A percentile compares a stretch with the other conserved stretches of the same genome.
phyloP scores from a whole-genome alignment of 1,140 invertebrate species.

The Caerostris extrusa region DNA sequence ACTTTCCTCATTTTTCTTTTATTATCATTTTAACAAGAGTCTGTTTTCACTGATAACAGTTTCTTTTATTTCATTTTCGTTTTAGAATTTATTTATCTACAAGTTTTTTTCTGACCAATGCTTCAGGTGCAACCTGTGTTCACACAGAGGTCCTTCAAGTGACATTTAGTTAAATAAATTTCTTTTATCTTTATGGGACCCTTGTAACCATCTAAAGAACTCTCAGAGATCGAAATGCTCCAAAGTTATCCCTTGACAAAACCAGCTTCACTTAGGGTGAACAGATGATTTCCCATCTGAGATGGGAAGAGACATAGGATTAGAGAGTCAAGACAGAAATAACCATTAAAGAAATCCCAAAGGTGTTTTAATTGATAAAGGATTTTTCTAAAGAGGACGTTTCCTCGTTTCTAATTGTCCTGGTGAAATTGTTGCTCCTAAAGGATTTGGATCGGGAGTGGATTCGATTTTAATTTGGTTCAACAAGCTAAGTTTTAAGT shows the following conservation, averaged over 20 bases:
- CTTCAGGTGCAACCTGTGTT: too few relatives aligned
- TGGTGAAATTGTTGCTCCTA: conserved; percentile 17
- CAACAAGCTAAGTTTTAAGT: too few relatives aligned
- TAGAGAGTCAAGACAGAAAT: not conserved
- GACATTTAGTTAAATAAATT: not conserved
- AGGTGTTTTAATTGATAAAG: conserved; percentile 41
- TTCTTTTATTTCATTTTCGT: too few relatives aligned
- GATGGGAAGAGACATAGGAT: not conserved
- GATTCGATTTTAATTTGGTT: not conserved
- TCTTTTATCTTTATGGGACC: not conserved
- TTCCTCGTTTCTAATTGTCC: not conserved
- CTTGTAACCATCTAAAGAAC: not conserved
- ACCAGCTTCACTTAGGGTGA: not conserved
- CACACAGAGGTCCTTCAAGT: not conserved
- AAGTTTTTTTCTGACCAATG: too few relatives aligned
- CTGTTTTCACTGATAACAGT: too few relatives aligned
- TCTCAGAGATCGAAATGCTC: not conserved
- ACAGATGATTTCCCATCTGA: conserved; percentile 36
- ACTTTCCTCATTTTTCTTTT: too few relatives aligned
- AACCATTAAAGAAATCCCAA: conserved; percentile 21
- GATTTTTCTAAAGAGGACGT: not conserved
- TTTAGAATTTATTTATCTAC: too few relatives aligned
- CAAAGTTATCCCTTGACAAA: not conserved
- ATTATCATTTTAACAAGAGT: too few relatives aligned
- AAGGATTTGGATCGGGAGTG: not conserved